phyloP scores from a whole-genome alignment of 2,888 invertebrate species.

The Volucella inanis region DNA sequence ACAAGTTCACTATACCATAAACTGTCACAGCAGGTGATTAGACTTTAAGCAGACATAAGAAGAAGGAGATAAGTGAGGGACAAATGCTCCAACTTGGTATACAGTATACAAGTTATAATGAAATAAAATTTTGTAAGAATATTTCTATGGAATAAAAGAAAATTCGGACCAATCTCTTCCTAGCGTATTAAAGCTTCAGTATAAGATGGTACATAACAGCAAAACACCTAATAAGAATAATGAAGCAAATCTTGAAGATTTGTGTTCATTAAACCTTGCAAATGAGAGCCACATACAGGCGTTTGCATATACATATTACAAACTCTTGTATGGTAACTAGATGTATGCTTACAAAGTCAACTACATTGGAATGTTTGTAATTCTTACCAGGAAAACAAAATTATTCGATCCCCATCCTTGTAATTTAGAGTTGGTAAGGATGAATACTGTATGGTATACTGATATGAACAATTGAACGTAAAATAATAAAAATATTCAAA shows the following conservation, averaged over 20 bases:
- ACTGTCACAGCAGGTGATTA: slow-evolving; percentile 58
- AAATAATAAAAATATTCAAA: background rate
- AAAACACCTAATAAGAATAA: slow-evolving; percentile 51
- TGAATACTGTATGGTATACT: no score
- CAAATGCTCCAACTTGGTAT: slow-evolving; percentile 51
- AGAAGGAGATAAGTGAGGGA: slow-evolving; percentile 50
- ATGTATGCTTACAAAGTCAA: background rate
- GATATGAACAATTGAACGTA: no score
- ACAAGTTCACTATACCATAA: slow-evolving; percentile 56
- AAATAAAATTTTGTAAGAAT: slow-evolving; percentile 49
- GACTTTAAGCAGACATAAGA: slow-evolving; percentile 48
- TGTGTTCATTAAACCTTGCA: slow-evolving; percentile 44
- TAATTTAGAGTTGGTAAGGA: background rate
- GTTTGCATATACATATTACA: no score
- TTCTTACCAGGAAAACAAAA: no score
- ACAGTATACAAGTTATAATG: slow-evolving; percentile 30
- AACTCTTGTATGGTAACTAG: background rate
- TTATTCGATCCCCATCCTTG: slow-evolving; percentile 1
- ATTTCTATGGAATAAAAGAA: slow-evolving; percentile 31
- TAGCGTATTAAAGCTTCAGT: slow-evolving; percentile 34
- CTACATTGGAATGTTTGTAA: no score
- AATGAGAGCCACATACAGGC: slow-evolving; percentile 45
- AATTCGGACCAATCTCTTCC: slow-evolving; percentile 30
- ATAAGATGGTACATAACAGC: slow-evolving; percentile 52
- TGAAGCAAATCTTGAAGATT: slow-evolving; percentile 45